Evolutionary conservation across 2,113 vertebrate species (phyloP), one percentile per base, ranked within the genome.

Genomic region (Cheilinus undulatus): DNA sequence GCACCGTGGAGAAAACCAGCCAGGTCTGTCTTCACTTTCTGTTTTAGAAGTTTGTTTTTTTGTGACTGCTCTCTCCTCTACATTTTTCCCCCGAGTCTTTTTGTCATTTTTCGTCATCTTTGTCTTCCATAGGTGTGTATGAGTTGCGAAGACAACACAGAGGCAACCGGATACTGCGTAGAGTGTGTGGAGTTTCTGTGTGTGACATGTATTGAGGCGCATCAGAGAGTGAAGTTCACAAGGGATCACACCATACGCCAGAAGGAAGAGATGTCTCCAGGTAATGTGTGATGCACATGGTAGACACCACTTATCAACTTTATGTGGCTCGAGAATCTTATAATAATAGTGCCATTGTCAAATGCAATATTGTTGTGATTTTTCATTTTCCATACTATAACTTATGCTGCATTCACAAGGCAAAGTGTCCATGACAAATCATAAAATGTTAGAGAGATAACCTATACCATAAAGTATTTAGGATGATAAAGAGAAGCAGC

Each of bases 121-220:
- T 45, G n/a, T 51, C 42, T 69, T 76, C 27, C 2, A 45, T 61
- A 99, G 96, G 93, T 98, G 46, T 99, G 98, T 77, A 97, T 98
- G 89, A 99, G 97, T 92, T 99, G 98, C 59, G 97, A 98, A 6
- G 98, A 99, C 87, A 99, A 99, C 82, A 97, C 98, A 0, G 97
- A 98, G 92, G 98, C 97, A 7, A 94, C 96, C 2, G 97, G 98
- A 0, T 99, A 97, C 93, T 99, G 98, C 69, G 95, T 99, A 57
- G 97, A 99, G 75, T 99, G 98, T 74, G 96, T 97, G 22, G 98
- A 99, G 89, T 99, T 98, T 92, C 92, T 99, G 69, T 99, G 98
- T 23, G 95, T 97, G 80, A 98, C 97, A 0, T 99, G 98, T 61
- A 95, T 99, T 30, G 94, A 97, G 90, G 98, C 98, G 38, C 98